phyloP scores from a whole-genome alignment of 2,888 invertebrate species.

The Polylopha cassiicola region DNA sequence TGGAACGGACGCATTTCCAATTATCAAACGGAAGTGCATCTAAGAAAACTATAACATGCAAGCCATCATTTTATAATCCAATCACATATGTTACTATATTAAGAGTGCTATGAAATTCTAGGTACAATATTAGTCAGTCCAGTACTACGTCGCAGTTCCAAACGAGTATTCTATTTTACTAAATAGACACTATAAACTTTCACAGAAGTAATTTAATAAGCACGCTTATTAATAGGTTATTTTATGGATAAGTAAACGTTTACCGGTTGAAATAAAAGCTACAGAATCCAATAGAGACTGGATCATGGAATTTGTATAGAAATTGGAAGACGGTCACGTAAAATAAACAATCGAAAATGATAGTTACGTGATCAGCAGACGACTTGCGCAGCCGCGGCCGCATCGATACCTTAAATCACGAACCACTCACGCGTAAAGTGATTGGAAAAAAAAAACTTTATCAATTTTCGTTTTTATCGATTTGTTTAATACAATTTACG shows the following conservation, averaged over 20 bases:
- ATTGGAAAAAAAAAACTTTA: conserved; percentile 47
- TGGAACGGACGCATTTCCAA: conserved; percentile 47
- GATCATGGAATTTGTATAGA: neutral
- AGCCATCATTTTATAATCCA: conserved; percentile 24
- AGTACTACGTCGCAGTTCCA: neutral
- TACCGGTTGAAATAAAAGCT: too few species aligned
- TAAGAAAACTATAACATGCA: conserved; percentile 25
- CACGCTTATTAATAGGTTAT: too few species aligned
- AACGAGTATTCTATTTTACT: neutral
- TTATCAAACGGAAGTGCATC: conserved; percentile 44
- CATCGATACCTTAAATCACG: conserved; percentile 54
- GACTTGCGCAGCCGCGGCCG: conserved; percentile 36
- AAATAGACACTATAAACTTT: too few species aligned
- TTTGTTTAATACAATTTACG: conserved; percentile 56
- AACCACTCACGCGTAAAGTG: conserved; percentile 67
- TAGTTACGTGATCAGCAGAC: conserved; percentile 34
- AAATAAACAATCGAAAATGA: conserved; percentile 36
- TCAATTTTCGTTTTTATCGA: conserved; percentile 55
- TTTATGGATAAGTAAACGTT: too few species aligned
- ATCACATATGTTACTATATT: conserved; percentile 30
- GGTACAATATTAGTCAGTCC: conserved; percentile 1
- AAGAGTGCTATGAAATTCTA: too few species aligned
- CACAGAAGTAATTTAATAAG: too few species aligned
- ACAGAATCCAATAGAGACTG: neutral
- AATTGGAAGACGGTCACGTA: conserved; percentile 13